A percentile compares a stretch with the other conserved stretches of the same genome.
These are phyloP conservation scores for Scomber japonicus DNA, from an alignment of 2,113 vertebrate species.

Conservation along the genomic window DNA sequence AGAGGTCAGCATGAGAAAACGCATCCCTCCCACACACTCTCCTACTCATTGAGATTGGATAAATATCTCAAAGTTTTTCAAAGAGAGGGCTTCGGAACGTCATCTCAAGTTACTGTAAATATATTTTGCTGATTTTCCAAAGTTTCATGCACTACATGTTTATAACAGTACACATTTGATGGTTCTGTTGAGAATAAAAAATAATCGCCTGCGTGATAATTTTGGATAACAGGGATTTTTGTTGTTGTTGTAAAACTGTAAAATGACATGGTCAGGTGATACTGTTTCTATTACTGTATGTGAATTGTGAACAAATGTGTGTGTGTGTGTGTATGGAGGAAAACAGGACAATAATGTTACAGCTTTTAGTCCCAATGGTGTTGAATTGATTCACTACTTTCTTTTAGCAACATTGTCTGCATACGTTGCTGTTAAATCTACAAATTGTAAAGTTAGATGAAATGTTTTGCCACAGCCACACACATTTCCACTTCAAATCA, in stretches of 20 bases:
- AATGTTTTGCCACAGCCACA: no score
- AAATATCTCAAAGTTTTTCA: constrained; percentile 40
- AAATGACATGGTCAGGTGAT: not conserved
- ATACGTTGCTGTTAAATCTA: not conserved
- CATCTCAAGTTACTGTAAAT: constrained; percentile 15
- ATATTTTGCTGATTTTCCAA: not conserved
- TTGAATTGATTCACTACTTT: no score
- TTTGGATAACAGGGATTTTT: constrained; percentile 16
- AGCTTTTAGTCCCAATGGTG: no score
- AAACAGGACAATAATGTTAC: not conserved
- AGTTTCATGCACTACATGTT: not conserved
- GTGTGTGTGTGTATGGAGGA: not conserved
- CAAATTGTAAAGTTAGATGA: not conserved
- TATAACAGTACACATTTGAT: not conserved
- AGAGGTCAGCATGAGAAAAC: constrained; percentile 65
- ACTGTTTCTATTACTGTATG: not conserved
- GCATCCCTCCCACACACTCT: constrained; percentile 52
- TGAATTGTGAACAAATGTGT: not conserved
- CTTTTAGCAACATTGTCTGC: not conserved
- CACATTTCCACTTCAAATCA: not conserved
- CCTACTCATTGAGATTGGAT: constrained; percentile 35
- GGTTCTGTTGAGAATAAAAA: constrained; percentile 3
- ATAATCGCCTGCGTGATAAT: constrained; percentile 29
- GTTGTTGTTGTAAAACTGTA: constrained; percentile 19
- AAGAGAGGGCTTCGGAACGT: constrained; percentile 10